These are phyloP conservation scores for Amiota minor DNA, from an alignment of 2,888 invertebrate genomes.

Conservation along the genomic window DNA sequence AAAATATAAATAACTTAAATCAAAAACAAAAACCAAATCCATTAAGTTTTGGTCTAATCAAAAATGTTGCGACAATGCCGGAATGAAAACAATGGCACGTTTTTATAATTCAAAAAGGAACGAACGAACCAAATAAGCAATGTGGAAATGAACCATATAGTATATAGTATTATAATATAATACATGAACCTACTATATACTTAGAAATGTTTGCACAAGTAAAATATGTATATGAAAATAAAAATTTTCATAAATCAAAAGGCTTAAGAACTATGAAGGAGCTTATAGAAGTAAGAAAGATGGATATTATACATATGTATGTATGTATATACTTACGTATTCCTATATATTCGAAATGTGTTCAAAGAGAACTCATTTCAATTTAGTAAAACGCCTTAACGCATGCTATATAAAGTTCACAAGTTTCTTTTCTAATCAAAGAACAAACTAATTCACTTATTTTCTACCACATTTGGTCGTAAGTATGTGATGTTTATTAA, in stretches of 20 bases:
- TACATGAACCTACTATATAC: not conserved
- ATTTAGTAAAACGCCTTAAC: too few species aligned
- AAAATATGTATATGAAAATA: constrained; percentile 10
- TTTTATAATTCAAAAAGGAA: not conserved
- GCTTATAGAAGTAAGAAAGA: not conserved
- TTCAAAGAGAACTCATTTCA: too few species aligned
- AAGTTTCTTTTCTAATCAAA: too few species aligned
- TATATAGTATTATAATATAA: not conserved
- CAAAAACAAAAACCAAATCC: constrained; percentile 15
- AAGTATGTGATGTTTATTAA: too few species aligned
- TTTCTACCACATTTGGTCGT: too few species aligned
- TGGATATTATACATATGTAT: too few species aligned
- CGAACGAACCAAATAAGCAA: not conserved
- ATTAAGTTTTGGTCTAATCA: constrained; percentile 17
- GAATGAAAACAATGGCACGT: not conserved
- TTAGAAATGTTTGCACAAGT: not conserved
- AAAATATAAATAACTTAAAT: constrained; percentile 25
- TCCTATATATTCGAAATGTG: too few species aligned
- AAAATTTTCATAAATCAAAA: constrained; percentile 25
- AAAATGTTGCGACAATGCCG: constrained; percentile 1
- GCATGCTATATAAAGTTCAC: too few species aligned
- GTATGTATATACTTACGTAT: too few species aligned
- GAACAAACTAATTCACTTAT: too few species aligned
- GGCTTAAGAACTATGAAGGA: constrained; percentile 24
- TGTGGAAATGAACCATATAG: not conserved